A percentile compares a stretch with the other conserved stretches of the same genome.
phyloP scores from a whole-genome alignment of 2,113 vertebrate species.

The human (Homo sapiens) region DNA sequence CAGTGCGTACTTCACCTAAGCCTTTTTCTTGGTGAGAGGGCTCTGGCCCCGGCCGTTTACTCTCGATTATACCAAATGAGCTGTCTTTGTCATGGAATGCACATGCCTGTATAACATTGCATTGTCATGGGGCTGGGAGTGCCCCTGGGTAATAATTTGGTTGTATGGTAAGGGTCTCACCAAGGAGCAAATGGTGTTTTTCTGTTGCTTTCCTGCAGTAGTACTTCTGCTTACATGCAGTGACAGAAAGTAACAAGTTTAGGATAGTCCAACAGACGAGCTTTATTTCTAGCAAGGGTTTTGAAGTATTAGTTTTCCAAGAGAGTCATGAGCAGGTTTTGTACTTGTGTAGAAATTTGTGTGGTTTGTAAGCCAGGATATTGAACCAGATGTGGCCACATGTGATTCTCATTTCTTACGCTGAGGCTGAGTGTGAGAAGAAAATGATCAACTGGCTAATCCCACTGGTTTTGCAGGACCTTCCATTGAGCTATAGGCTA shows the following conservation, averaged over 20 bases:
- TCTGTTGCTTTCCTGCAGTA: background rate
- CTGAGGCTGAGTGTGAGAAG: background rate
- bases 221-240: background rate
- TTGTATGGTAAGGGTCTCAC: background rate
- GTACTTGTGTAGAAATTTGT: rapidly evolving
- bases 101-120: background rate
- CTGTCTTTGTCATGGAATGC: background rate
- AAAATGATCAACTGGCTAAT: rapidly evolving
- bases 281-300: background rate
- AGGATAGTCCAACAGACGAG: background rate
- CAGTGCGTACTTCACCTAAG: rapidly evolving
- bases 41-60: background rate
- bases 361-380: rapidly evolving
- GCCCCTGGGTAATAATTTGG: background rate
- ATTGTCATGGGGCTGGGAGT: background rate
- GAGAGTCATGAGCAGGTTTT: background rate
- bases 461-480: background rate
- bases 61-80: rapidly evolving
- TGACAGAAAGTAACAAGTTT: background rate
- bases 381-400: rapidly evolving
- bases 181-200: background rate
- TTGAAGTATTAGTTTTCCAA: background rate
- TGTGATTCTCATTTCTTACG: rapidly evolving
- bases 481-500: too few species aligned
- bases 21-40: too few species aligned